Evolutionary conservation across 2,888 invertebrate species (phyloP), one percentile per base, ranked within the genome.

Genomic region (Elmis aenea): DNA sequence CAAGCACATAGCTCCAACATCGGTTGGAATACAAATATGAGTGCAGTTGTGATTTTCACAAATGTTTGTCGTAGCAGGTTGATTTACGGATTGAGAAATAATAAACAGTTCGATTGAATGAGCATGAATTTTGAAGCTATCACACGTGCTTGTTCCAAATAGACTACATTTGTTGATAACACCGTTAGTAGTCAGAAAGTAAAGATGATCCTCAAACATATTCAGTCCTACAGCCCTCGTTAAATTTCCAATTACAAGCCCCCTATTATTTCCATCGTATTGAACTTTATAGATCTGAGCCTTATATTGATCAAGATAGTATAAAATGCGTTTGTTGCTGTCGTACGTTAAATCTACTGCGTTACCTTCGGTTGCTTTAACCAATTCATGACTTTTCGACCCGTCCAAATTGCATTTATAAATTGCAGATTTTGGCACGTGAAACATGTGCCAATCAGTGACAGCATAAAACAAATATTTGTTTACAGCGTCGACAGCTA

Each of bases 121-220:
- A 12, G 69, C 61, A 38, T 70, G 67, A 39, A 76, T 42, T 28
- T 65, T 61, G 42, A 74, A 67, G 2, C 60, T 45, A 11, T 62
- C 58, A 53, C 83, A 83, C 1, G 50, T 54, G 15, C 63, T 67
- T 3, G 61, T 44, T 0, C 74, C 79, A 46, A 70, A 77, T 18
- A 81, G 63, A n/a, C 67, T 66, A 53, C 81, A 85, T 35, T 76
- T 79, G 10, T 69, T 69, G 15, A 84, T 67, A 12, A 72, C 71
- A 25, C 73, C 74, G 1, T 73, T 72, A 1, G 70, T 68, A 3
- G 71, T 73, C 0, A 80, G 63, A 72, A 84, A 88, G 64, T 84
- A 92, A 1, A 91, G 67, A 45, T 81, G 71, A 61, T 86, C 83
- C 59, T 88, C 88, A 60, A 82, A 85, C 24, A 89, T 69, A 3